phyloP scores from a whole-genome alignment of 2,888 invertebrate genomes.

The Epinotia ramella region DNA sequence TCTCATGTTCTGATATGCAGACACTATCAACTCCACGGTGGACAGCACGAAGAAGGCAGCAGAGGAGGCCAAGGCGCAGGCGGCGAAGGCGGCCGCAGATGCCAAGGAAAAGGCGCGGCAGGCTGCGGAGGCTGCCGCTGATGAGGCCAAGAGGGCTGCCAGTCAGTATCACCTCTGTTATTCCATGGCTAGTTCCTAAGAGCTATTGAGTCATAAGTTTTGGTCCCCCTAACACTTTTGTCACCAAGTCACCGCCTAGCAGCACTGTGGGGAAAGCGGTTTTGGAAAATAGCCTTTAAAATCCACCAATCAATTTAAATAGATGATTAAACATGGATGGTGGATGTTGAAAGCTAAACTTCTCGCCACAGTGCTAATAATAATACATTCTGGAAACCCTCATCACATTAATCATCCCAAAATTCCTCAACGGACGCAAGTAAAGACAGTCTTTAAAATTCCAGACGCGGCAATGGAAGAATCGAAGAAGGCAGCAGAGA shows the following conservation, averaged over 20 bases:
- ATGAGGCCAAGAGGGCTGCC: conserved; percentile 75
- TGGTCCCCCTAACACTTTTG: too few species aligned
- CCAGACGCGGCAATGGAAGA: conserved; percentile 77
- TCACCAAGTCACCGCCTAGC: too few species aligned
- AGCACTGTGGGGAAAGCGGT: too few species aligned
- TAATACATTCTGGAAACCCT: too few species aligned
- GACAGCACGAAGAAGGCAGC: conserved; percentile 79
- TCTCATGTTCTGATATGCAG: conserved; percentile 56
- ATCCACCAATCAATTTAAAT: too few species aligned
- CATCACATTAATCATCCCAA: background rate
- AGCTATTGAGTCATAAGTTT: too few species aligned
- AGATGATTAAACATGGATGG: too few species aligned
- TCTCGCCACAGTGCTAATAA: too few species aligned
- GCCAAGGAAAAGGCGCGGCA: conserved; percentile 76
- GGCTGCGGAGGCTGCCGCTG: conserved; percentile 73
- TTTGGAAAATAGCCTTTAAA: too few species aligned
- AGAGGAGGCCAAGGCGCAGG: conserved; percentile 68
- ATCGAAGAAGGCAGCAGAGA: conserved; percentile 81
- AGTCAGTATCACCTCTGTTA: conserved; percentile 61
- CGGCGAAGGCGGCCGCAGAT: conserved; percentile 71
- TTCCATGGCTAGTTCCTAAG: too few species aligned
- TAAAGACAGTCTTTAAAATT: background rate
- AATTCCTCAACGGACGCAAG: background rate
- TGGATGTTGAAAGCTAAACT: too few species aligned
- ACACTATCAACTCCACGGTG: conserved; percentile 75